Percentiles rank a stretch among this genome's conserved stretches.
phyloP scores from a whole-genome alignment of 2,888 invertebrate genomes.

The Marasmarcha lunaedactyla region DNA sequence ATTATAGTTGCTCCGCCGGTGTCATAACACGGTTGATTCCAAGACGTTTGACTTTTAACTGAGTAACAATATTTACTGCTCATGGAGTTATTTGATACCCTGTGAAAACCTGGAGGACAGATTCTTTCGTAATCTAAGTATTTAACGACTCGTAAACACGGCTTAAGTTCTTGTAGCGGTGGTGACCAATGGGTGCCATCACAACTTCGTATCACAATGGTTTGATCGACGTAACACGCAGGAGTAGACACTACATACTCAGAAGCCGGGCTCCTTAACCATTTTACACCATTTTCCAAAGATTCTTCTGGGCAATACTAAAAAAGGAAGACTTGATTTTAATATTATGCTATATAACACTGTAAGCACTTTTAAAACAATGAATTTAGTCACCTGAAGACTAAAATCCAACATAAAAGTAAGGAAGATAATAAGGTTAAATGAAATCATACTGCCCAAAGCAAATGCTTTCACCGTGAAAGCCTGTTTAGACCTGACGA shows the following conservation, averaged over 20 bases:
- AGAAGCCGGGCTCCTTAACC: conserved; percentile 31
- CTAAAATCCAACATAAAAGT: too few species aligned
- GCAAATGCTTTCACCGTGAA: too few species aligned
- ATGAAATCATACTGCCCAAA: too few species aligned
- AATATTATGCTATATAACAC: too few species aligned
- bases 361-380: too few species aligned
- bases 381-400: too few species aligned
- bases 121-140: conserved; percentile 26
- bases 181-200: conserved; percentile 38
- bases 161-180: conserved; percentile 23
- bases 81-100: conserved; percentile 32
- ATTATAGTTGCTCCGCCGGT: conserved; percentile 49
- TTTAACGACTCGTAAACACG: conserved; percentile 33
- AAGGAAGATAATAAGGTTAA: too few species aligned
- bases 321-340: conserved; percentile 13
- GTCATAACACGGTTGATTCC: conserved; percentile 47
- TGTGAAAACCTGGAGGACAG: conserved; percentile 43
- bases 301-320: conserved; percentile 46
- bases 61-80: conserved; percentile 43
- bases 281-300: conserved; percentile 33
- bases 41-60: conserved; percentile 27
- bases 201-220: conserved; percentile 39
- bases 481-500: too few species aligned
- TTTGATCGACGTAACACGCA: conserved; percentile 32
- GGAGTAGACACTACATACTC: conserved; percentile 37